Evolutionary conservation across 2,113 vertebrate species (phyloP), one percentile per base, ranked within the genome.

Genomic region (Ophthalmolycus amberensis): DNA sequence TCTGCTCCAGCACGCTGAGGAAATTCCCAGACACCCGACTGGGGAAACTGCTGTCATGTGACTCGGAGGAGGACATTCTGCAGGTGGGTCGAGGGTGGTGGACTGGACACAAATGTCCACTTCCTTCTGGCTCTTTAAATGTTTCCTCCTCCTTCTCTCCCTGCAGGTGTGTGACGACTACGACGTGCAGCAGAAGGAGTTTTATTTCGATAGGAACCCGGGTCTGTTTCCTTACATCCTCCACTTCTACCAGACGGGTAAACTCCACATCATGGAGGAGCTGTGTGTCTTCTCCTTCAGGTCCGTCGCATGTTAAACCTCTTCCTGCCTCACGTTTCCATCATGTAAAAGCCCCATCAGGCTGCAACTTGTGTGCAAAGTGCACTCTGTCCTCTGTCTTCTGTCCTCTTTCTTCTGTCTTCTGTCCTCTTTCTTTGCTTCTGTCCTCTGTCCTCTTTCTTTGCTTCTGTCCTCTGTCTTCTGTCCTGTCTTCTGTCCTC

Each of bases 181-280:
- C 1, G 98, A 99, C 0, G 95, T 96, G 48, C 96, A 95, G 0
- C 94, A 96, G 81, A 94, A 95, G 83, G 98, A 99, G 91, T 99
- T 99, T 94, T 99, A 99, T 88, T 99, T 99, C 0, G 98, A 99
- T 68, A 89, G 98, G 50, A 98, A 99, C 84, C 98, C 98, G 0
- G 94, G 96, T 0, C 96, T 99, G 72, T 99, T 99, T 80, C 97
- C 97, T 3, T 97, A 97, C 0, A 95, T 99, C 50, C 95, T 99
- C 20, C 96, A 99, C 89, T 99, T 99, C 89, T 99, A 99, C 92
- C 97, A 97, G 92, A 99, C 98, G 0, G 98, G 98, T 11, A 98
- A 96, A 90, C 96, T 99, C 77, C 98, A 99, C 20, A 95, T 99
- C 90, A 98, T 99, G 95, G 98, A 99, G 38, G 98, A 98, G 93